Evolutionary conservation across 30 jellyfish, hydroid and myxozoan genomes (phyloP), one percentile per base, ranked within the genome.

Genomic region (Morbakka virulenta): DNA sequence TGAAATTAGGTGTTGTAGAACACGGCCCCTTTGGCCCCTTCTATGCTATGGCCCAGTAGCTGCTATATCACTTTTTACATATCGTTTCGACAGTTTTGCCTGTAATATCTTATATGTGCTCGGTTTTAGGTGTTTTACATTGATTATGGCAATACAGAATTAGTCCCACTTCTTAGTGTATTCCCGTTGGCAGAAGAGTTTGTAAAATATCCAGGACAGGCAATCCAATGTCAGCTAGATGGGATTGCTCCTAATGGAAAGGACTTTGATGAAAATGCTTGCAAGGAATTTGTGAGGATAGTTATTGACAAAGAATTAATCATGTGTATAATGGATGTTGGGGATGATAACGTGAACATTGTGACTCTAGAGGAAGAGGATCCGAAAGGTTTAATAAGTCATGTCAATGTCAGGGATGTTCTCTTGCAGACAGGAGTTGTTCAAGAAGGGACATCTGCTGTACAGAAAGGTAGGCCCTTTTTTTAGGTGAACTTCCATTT

Each of bases 131-230:
- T 91, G 6, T 74, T 34, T 28, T 91, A 68, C 74, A 89, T 91
- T 63, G 98, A 91, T 62, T 91, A 84, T 91, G 98, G 98, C 1
- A 91, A 91, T 61, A 68, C 53, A 52, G 98, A 91, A 30, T 69
- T 48, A 4, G 72, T 77, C 27, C 52, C 78, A 13, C 13, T 36
- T 20, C 69, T 50, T 28, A 89, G 57, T 28, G 48, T 91, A 57
- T 71, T 78, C 80, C 67, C 73, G 26, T 81, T 91, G 52, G 74
- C 62, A 35, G 80, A 85, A 33, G 98, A 91, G 66, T 91, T 87
- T 74, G 69, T 84, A 35, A 74, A 84, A 67, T 82, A 84, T 17
- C 96, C 98, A 20, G 75, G 57, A 52, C 98, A 91, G 75, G 95
- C 89, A 21, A 32, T 91, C 64, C 51, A 50, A 50, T 91, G 98